These are phyloP conservation scores for Asbolus verrucosus DNA, from an alignment of 1,140 invertebrate species.

Conservation along the genomic window DNA sequence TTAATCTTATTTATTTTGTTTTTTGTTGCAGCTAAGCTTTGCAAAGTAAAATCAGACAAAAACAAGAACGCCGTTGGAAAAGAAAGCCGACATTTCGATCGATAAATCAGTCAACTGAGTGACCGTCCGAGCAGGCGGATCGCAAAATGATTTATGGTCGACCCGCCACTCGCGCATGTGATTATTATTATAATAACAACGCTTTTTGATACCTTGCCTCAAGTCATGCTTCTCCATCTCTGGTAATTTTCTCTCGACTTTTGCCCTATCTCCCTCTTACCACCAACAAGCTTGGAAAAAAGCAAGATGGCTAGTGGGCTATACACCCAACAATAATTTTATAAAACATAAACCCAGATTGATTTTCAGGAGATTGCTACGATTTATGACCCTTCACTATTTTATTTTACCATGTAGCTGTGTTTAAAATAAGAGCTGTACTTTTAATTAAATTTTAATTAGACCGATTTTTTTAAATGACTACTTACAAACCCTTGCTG, in stretches of 20 bases:
- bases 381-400: constrained; percentile 35
- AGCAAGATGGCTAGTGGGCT: constrained; percentile 14
- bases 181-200: constrained; percentile 64
- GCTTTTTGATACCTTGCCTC: constrained; percentile 58
- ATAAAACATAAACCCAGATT: constrained; percentile 35
- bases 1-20: constrained; percentile 10
- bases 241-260: constrained; percentile 28
- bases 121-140: constrained; percentile 61
- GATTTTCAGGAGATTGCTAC: constrained; percentile 42
- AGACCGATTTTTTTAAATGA: constrained; percentile 3
- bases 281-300: not conserved
- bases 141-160: constrained; percentile 62
- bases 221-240: constrained; percentile 48
- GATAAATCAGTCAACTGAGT: constrained; percentile 64
- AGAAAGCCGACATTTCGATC: constrained; percentile 60
- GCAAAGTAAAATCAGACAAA: constrained; percentile 37
- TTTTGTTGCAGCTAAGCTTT: constrained; percentile 16
- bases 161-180: constrained; percentile 63
- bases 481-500: not conserved
- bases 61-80: constrained; percentile 46
- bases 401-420: constrained; percentile 8
- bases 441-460: constrained; percentile 44
- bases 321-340: constrained; percentile 17
- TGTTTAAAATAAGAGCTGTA: constrained; percentile 16
- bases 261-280: constrained; percentile 22